Conservation (phyloP, 2,113 vertebrate species). For the Arothron firmamentum region DNA sequence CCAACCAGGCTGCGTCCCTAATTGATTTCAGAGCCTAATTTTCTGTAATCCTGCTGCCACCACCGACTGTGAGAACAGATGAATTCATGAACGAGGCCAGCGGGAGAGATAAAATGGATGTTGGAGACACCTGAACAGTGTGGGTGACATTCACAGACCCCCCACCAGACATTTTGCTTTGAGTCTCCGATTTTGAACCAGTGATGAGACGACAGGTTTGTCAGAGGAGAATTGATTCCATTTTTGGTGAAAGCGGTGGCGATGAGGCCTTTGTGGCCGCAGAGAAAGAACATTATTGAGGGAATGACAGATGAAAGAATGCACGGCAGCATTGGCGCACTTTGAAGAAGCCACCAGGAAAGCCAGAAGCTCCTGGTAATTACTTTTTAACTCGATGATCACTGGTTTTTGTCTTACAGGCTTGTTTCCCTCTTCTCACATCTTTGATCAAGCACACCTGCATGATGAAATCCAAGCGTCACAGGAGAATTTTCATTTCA, state of each 20-base stretch:
- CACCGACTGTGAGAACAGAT: constrained; percentile 44
- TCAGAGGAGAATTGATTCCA: constrained; percentile 52
- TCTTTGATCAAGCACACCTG: too few relatives aligned
- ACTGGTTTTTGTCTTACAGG: too few relatives aligned
- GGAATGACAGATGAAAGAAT: constrained; percentile 19
- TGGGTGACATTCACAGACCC: constrained; percentile 48
- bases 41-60: constrained; percentile 56
- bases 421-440: too few relatives aligned
- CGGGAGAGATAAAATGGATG: constrained; percentile 55
- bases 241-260: constrained; percentile 53
- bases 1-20: constrained; percentile 30
- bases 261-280: constrained; percentile 43
- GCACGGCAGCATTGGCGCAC: constrained; percentile 21
- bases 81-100: constrained; percentile 57
- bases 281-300: constrained; percentile 46
- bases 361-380: neutral
- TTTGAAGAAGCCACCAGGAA: constrained; percentile 1
- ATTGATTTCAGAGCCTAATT: constrained; percentile 61
- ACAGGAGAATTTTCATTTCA: too few relatives aligned
- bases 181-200: constrained; percentile 49
- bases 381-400: constrained; percentile 9
- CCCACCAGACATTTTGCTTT: constrained; percentile 27
- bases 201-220: constrained; percentile 37
- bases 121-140: constrained; percentile 59
- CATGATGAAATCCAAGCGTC: too few relatives aligned